These are phyloP conservation scores for Malurus cyaneus DNA, from an alignment of 2,113 vertebrate genomes.

Conservation along the genomic window DNA sequence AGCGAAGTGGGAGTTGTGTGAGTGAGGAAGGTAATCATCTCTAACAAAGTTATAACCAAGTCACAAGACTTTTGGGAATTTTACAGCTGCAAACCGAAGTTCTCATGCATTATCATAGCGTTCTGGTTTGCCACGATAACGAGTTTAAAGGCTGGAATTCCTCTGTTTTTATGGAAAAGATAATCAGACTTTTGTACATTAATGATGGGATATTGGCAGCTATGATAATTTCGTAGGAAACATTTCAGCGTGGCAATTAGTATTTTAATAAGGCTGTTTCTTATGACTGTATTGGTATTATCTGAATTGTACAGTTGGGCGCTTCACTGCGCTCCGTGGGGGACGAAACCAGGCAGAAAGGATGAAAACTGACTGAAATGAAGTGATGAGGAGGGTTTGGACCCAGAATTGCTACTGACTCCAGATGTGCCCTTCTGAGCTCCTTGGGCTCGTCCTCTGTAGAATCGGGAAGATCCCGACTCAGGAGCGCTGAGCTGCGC, in stretches of 20 bases:
- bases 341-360: not conserved
- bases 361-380: not conserved
- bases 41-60: not conserved
- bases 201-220: slow-evolving; percentile 33
- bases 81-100: slow-evolving; percentile 33
- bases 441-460: not conserved
- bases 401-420: not conserved
- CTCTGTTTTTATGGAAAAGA: slow-evolving; percentile 27
- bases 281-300: slow-evolving; percentile 9
- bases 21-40: slow-evolving; percentile 13
- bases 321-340: not conserved
- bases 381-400: not conserved
- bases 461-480: not conserved
- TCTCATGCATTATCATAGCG: not conserved
- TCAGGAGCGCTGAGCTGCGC: not conserved
- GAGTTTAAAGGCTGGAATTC: slow-evolving; percentile 33
- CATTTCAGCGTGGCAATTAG: not conserved
- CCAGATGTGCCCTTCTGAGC: not conserved
- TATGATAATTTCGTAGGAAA: not conserved
- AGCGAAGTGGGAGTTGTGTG: not conserved
- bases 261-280: slow-evolving; percentile 4
- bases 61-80: slow-evolving; percentile 41
- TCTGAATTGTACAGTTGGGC: slow-evolving; percentile 29
- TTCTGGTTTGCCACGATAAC: slow-evolving; percentile 43
- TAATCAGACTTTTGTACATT: slow-evolving; percentile 20